phyloP scores from a whole-genome alignment of 2,113 vertebrate species.

The Hirundichthys speculiger region DNA sequence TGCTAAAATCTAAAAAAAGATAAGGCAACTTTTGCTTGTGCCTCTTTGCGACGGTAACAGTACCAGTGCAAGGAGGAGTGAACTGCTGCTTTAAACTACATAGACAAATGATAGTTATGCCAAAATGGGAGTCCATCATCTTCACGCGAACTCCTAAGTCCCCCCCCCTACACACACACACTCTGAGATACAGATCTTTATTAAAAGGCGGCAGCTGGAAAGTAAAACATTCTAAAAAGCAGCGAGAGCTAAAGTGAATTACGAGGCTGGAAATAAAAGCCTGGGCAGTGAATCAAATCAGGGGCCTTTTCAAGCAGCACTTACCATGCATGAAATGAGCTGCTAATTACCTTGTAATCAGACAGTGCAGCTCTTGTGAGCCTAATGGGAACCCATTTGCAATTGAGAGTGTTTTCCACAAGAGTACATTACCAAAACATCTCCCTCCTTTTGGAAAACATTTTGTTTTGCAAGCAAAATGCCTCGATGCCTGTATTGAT shows the following conservation, averaged over 20 bases:
- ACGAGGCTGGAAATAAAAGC: conserved; percentile 67
- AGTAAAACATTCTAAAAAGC: conserved; percentile 66
- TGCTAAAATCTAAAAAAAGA: conserved; percentile 9
- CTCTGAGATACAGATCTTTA: conserved; percentile 41
- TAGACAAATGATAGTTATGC: conserved; percentile 84
- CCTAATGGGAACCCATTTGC: conserved; percentile 77
- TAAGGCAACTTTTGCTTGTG: conserved; percentile 16
- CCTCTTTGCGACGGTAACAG: conserved; percentile 74
- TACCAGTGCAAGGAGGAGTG: conserved; percentile 77
- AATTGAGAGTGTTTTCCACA: conserved; percentile 71
- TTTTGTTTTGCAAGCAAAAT: conserved; percentile 58
- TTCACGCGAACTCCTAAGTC: conserved; percentile 81
- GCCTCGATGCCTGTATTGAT: conserved; percentile 35
- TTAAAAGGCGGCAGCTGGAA: conserved; percentile 52
- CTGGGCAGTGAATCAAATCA: conserved; percentile 73
- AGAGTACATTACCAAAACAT: conserved; percentile 70
- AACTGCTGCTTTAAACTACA: conserved; percentile 79
- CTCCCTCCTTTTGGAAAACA: conserved; percentile 59
- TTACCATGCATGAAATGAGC: conserved; percentile 79
- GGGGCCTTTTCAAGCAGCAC: conserved; percentile 69
- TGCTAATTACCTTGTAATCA: conserved; percentile 81
- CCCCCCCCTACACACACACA: conserved; percentile 23
- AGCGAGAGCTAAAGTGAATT: conserved; percentile 60
- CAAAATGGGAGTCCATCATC: conserved; percentile 84
- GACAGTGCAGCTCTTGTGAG: conserved; percentile 77